These are phyloP conservation scores for Xenotilapia longispinis DNA, from an alignment of 2,113 vertebrate genomes.

Conservation along the genomic window DNA sequence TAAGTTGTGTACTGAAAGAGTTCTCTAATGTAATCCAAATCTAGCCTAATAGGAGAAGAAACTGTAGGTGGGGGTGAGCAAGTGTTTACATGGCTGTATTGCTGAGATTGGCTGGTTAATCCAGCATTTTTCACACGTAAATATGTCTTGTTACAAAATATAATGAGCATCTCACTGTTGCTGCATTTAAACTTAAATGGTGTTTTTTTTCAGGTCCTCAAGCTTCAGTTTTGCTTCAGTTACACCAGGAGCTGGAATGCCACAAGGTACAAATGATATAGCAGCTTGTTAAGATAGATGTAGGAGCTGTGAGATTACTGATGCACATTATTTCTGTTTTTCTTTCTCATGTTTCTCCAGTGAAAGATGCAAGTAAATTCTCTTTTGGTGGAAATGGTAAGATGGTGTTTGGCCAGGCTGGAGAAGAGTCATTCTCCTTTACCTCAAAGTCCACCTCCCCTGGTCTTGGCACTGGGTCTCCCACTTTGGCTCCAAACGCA, in stretches of 20 bases:
- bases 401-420: slow-evolving; percentile 53
- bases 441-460: slow-evolving; percentile 54
- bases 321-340: neutral
- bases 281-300: neutral
- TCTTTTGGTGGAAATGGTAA: slow-evolving; percentile 67
- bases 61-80: neutral
- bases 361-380: slow-evolving; percentile 72
- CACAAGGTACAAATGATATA: slow-evolving; percentile 57
- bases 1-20: neutral
- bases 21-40: neutral
- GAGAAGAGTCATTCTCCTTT: slow-evolving; percentile 67
- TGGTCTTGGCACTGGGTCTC: slow-evolving; percentile 29
- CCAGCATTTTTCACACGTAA: neutral
- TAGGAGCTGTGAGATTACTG: neutral
- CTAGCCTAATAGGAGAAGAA: neutral
- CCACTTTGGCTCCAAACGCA: slow-evolving; percentile 22
- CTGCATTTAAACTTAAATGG: neutral
- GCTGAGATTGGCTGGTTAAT: neutral
- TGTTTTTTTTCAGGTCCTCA: slow-evolving; percentile 35
- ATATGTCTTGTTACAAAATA: neutral
- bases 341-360: slow-evolving; percentile 27
- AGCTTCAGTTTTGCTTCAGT: slow-evolving; percentile 61
- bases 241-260: slow-evolving; percentile 34
- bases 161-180: neutral
- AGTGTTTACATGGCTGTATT: neutral